Evolutionary conservation across 2,113 vertebrate genomes (phyloP), one percentile per base, ranked within the genome.

Genomic region (Gymnobelideus leadbeateri): DNA sequence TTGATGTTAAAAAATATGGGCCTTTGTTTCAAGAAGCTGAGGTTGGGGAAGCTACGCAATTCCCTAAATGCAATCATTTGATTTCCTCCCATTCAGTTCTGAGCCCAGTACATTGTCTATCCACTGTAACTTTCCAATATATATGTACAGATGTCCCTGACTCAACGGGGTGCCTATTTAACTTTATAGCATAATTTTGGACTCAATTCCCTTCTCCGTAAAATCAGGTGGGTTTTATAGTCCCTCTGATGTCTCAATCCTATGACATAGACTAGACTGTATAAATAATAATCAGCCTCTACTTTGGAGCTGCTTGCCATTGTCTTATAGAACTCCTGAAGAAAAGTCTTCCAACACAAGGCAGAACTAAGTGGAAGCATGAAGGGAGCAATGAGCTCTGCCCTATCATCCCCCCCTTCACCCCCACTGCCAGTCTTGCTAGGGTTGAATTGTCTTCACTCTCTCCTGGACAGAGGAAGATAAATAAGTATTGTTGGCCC

Each of bases 341-440:
- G 68, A 43, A 84, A 43, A 43, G 19, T 84, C 61, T 84, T 43
- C n/a, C 19, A 84, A 19, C 61, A 77, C 61, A 77, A n/a, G 61
- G 37, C 57, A 61, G 57, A 61, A 61, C n/a, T 84, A 84, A 84
- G 23, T 43, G 19, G n/a, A 84, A 84, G 4, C 61, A 43, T 23
- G n/a, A 5, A 43, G n/a, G 19, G 68, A 84, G n/a, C 5, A 23
- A 84, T 37, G 3, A 68, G 8, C 9, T 25, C 1, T 3, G 8
- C 26, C 8, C 55, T 57, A 1, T 8, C 26, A 25, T 2, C 2
- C 3, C 8, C 55, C 57, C 28, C 0, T 14, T 0, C 37, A 16
- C 31, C 12, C 31, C 37, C 61, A 37, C 9, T 37, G 19, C 68
- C 16, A 84, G n/a, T 43, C 19, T 19, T 84, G 37, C 37, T 84